Evolutionary conservation across 2,113 vertebrate species (phyloP), one percentile per base, ranked within the genome.

Genomic region (Acrocephalus kingi): DNA sequence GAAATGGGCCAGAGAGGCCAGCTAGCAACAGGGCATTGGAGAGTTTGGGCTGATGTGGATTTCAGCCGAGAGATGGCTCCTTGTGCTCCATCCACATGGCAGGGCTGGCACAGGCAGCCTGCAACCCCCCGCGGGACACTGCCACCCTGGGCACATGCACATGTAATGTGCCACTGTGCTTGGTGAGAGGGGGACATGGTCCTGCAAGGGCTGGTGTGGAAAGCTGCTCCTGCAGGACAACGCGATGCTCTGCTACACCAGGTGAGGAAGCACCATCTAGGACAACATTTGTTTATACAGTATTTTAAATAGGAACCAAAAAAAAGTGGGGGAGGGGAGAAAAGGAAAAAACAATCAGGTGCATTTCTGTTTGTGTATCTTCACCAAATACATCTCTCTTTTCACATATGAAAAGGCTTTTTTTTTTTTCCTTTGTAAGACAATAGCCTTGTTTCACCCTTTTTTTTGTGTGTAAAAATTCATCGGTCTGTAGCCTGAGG

Each of bases 11-110:
- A 7, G 43, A 39, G 77, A 87, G 77, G 69, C 21, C 22, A 79
- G 89, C 49, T 45, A 90, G 94, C 91, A 97, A 91, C 93, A 92
- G 95, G 82, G 84, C 39, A 10, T 62, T 21, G 0, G 31, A 48
- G 69, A 90, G 85, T 87, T 96, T 88, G 83, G 87, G 89, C 37
- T 73, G 68, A 49, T 49, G 74, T 3, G 14, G 51, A 41, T 62
- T 93, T 79, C 83, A 46, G 13, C 54, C 0, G 9, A 78, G 58
- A 73, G 55, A 55, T 2, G 7, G 78, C 75, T 68, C 69, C 78
- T 49, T 43, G 68, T 33, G 67, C 68, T 56, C 62, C 75, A 46
- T 41, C n/a, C 45, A 22, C 66, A 24, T 1, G 87, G 87, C 69
- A 72, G 58, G 62, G 61, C 66, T 76, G 94, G 82, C 87, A 76